phyloP scores from a whole-genome alignment of 2,888 invertebrate genomes.

The Gibbula magus region DNA sequence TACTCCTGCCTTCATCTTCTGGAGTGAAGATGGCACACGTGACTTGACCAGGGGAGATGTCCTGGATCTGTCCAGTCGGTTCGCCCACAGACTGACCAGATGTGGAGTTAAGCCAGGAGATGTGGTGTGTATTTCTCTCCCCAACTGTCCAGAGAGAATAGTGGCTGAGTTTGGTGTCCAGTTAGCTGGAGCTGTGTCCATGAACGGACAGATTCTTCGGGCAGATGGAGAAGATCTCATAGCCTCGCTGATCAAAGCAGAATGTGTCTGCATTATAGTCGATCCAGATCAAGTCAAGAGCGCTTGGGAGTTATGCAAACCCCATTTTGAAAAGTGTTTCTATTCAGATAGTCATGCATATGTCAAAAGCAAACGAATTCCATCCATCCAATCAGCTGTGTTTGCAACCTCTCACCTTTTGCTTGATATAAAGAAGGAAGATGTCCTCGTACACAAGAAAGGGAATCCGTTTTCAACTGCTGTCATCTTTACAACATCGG shows the following conservation, averaged over 20 bases:
- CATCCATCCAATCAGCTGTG: neutral
- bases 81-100: neutral
- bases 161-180: neutral
- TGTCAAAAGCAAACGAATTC: neutral
- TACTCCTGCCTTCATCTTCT: neutral
- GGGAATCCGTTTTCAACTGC: slow-evolving; percentile 27
- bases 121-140: slow-evolving; percentile 4
- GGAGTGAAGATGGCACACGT: neutral
- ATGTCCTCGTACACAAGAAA: neutral
- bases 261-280: neutral
- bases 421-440: neutral
- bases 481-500: slow-evolving; percentile 41
- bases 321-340: too few species aligned
- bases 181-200: neutral
- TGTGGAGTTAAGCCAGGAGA: neutral
- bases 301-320: neutral
- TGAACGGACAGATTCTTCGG: neutral
- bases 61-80: neutral
- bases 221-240: neutral
- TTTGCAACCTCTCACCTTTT: neutral
- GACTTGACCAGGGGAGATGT: neutral
- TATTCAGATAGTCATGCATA: neutral
- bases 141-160: neutral
- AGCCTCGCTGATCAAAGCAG: neutral
- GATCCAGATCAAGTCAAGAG: neutral